phyloP scores from a whole-genome alignment of 2,113 vertebrate species.

The Echinops telfairi region DNA sequence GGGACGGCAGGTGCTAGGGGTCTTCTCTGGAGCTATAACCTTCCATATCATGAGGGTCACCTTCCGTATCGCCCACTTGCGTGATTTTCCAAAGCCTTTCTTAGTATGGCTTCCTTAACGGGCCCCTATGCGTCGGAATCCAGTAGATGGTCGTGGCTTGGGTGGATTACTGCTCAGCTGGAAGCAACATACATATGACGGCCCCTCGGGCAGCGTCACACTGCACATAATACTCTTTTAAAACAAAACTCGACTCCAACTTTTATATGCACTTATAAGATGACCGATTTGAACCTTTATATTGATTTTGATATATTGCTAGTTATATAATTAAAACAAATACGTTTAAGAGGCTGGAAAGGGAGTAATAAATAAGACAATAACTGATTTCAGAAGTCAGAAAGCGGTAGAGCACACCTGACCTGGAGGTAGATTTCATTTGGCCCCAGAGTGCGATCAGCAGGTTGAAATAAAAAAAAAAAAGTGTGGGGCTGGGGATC shows the following conservation, averaged over 20 bases:
- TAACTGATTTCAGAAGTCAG: constrained; percentile 32
- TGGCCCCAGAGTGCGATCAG: constrained; percentile 26
- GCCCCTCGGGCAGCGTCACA: not conserved
- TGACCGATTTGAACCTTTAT: not conserved
- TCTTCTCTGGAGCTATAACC: not conserved
- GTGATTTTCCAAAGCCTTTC: constrained; percentile 21
- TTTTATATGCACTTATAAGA: not conserved
- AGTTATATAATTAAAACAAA: not conserved
- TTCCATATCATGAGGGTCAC: not conserved
- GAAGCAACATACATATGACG: not conserved
- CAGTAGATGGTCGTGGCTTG: not conserved
- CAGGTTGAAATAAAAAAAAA: no score
- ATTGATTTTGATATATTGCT: no score
- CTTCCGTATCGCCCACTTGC: not conserved
- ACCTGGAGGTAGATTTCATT: constrained; percentile 47
- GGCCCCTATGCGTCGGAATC: no score
- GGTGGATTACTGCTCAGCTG: not conserved
- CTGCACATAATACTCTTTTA: not conserved
- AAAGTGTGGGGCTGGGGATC: no score
- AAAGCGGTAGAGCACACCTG: not conserved
- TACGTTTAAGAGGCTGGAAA: not conserved
- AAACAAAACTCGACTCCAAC: not conserved
- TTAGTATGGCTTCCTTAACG: no score
- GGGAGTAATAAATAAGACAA: not conserved
- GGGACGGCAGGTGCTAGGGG: not conserved